Base-by-base conservation (phyloP, 2,797 vertebrate genomes). In the Mionectes olivaceus region DNA sequence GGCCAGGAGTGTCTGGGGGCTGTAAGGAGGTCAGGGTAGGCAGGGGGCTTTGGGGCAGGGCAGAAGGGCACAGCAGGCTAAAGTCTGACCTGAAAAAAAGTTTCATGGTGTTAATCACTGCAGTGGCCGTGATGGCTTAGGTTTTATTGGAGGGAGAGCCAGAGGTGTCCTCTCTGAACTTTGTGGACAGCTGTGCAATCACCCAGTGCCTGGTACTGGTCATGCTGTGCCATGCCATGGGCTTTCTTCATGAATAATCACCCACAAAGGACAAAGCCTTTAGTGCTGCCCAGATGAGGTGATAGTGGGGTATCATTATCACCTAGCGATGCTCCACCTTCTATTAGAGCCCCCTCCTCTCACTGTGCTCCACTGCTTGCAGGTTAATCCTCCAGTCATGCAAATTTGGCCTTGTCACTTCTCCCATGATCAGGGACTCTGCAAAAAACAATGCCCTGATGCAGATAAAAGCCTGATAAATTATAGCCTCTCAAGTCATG, bases 401-500 rank as follows among this genome's bases (percentile, higher is more conserved):
- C 43, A 59, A 78, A 33, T 41, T 44, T 24, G 7, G 55, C 46
- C 25, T 75, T 82, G 30, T 43, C 25, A 16, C 35, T 90, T 64
- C 32, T 64, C n/a, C 19, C 41, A 1, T 46, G 23, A 61, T 22
- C 64, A 69, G 28, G 10, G 37, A 32, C 30, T 76, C 55, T 63
- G 46, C 46, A 1, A 5, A 68, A 88, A 83, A 77, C 55, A 92
- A 24, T 83, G 64, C 28, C 46, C 35, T 12, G 41, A 12, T 61
- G 55, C 35, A 57, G 67, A 93, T 64, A 77, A 82, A 89, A 90
- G 46, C 50, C 25, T 67, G 61, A 65, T 56, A 68, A 95, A 93
- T 94, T 95, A 75, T 27, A 94, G 41, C 33, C 78, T 44, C 67
- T 93, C 55, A 18, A 78, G 49, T 82, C 70, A 92, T 30, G 27